Evolutionary conservation across 2,888 invertebrate genomes (phyloP).

Genomic region (Lysandra coridon): DNA sequence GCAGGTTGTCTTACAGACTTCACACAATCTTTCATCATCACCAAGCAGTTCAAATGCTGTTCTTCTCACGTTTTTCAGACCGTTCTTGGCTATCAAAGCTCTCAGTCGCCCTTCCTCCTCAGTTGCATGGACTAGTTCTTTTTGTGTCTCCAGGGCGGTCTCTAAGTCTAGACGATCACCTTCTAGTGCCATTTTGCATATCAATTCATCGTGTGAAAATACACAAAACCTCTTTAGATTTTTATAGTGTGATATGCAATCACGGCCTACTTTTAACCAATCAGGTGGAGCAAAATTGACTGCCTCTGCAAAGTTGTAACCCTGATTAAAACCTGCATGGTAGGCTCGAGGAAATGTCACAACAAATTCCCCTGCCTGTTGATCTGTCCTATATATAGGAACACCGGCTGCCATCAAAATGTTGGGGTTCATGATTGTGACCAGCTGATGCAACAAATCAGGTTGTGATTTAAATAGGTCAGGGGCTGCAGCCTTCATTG

Average conservation of each 20-base stretch:
- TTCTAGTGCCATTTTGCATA: constrained; percentile 87
- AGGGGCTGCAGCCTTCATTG: constrained; percentile 86
- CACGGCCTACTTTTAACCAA: constrained; percentile 86
- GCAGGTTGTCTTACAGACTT: constrained; percentile 87
- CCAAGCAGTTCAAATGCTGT: constrained; percentile 85
- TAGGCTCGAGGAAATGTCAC: constrained; percentile 90
- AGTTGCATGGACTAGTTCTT: constrained; percentile 83
- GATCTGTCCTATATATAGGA: constrained; percentile 83
- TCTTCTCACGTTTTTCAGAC: constrained; percentile 80
- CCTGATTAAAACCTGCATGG: constrained; percentile 91
- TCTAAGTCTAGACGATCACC: constrained; percentile 83
- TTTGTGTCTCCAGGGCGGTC: constrained; percentile 84
- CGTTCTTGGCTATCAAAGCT: constrained; percentile 64
- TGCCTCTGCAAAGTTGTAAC: constrained; percentile 91
- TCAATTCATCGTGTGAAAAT: constrained; percentile 89
- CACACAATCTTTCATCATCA: constrained; percentile 87
- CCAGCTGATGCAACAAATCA: constrained; percentile 88
- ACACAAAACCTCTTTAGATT: constrained; percentile 86
- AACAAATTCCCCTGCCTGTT: constrained; percentile 90
- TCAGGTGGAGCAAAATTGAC: constrained; percentile 92
- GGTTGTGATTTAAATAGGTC: constrained; percentile 87
- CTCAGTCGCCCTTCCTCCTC: constrained; percentile 69
- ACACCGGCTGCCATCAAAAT: constrained; percentile 83
- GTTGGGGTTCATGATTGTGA: constrained; percentile 89
- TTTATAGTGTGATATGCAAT: constrained; percentile 86